A percentile compares a stretch with the other conserved stretches of the same genome.
phyloP scores from a whole-genome alignment of 2,888 invertebrate genomes.

The Troilus luridus region DNA sequence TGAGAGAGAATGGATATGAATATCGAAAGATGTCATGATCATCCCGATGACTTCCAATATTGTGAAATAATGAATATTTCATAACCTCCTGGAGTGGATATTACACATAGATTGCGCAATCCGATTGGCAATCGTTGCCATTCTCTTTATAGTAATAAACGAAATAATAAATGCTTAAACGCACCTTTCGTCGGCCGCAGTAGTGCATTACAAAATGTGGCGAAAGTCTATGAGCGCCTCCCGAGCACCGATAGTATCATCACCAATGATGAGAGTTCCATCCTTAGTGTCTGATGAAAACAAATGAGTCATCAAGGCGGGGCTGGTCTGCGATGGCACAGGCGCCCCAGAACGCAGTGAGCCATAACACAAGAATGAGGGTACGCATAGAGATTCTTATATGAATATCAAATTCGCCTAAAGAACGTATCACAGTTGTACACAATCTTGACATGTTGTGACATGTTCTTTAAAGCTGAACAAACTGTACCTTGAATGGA shows the following conservation, averaged over 20 bases:
- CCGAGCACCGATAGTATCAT: not conserved
- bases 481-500: too few species aligned
- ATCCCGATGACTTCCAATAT: not conserved
- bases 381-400: not conserved
- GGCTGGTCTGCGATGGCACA: not conserved
- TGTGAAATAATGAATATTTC: slow-evolving; percentile 29
- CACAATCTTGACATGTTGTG: too few species aligned
- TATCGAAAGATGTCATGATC: not conserved
- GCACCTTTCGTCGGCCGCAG: not conserved
- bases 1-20: not conserved
- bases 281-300: not conserved
- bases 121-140: not conserved
- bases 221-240: not conserved
- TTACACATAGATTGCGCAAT: not conserved
- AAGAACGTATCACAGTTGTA: not conserved
- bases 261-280: not conserved
- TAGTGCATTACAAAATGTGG: not conserved
- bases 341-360: not conserved
- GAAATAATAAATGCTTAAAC: not conserved
- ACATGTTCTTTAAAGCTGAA: not conserved
- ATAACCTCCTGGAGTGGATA: not conserved
- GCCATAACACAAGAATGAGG: not conserved
- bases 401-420: not conserved
- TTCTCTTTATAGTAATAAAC: slow-evolving; percentile 8
- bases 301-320: not conserved